Conservation (phyloP, 2,888 invertebrate species). For the Eupithecia pulchellata region DNA sequence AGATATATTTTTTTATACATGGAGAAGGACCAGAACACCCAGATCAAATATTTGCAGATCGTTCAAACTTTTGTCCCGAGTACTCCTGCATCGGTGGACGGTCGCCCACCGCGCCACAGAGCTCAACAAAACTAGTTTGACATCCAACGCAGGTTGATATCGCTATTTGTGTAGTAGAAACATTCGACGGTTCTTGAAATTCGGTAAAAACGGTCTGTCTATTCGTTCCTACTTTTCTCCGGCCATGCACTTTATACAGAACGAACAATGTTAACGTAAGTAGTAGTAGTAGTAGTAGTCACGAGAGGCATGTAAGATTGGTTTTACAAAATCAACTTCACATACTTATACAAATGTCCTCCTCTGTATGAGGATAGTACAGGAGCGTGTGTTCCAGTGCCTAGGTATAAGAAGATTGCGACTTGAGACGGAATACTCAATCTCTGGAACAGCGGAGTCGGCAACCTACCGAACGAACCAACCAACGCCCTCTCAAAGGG, state of each 20-base stretch:
- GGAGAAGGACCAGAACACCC: too few species aligned
- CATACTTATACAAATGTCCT: conserved; percentile 17
- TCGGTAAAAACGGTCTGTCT: neutral
- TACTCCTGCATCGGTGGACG: too few species aligned
- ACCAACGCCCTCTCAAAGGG: conserved; percentile 44
- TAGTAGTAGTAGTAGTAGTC: neutral
- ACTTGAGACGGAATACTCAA: conserved; percentile 36
- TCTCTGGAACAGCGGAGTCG: conserved; percentile 44
- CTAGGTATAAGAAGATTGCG: neutral
- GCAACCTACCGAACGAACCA: conserved; percentile 39
- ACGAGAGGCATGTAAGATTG: neutral
- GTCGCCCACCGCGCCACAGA: too few species aligned
- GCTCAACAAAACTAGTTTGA: neutral
- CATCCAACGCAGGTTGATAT: neutral
- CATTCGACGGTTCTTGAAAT: neutral
- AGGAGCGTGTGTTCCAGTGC: conserved; percentile 18
- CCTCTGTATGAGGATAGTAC: conserved; percentile 21
- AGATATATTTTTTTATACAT: too few species aligned
- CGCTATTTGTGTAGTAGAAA: neutral
- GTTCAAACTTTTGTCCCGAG: too few species aligned
- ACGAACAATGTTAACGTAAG: neutral
- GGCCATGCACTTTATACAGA: neutral
- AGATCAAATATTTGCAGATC: too few species aligned
- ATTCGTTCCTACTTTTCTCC: neutral
- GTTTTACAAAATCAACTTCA: conserved; percentile 24